Conservation (phyloP, 1,140 invertebrate genomes). For the Bombus soroeensis region DNA sequence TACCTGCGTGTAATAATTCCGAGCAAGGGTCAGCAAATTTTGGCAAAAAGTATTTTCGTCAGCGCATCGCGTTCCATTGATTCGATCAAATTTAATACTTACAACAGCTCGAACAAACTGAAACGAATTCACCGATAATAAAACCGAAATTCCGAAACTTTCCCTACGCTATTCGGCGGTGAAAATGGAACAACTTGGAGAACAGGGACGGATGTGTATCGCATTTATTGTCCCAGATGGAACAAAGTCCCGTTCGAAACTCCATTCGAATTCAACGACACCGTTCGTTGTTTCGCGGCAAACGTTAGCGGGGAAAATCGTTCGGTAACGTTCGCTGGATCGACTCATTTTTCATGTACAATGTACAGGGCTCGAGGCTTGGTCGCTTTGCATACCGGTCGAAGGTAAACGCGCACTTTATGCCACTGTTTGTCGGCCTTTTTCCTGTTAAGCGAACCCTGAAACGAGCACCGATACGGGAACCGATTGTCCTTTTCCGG, state of each 20-base stretch:
- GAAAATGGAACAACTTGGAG: background rate
- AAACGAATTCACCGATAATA: background rate
- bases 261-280: background rate
- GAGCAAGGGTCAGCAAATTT: too few relatives aligned
- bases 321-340: slow-evolving; percentile 3
- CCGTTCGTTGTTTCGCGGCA: slow-evolving; percentile 7
- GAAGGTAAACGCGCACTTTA: slow-evolving; percentile 15
- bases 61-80: too few relatives aligned
- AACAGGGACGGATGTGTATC: background rate
- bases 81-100: background rate
- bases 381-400: slow-evolving; percentile 18
- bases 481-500: background rate
- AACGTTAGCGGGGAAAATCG: slow-evolving; percentile 17
- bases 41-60: too few relatives aligned
- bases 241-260: background rate
- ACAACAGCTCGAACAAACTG: background rate
- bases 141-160: background rate
- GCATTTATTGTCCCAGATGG: background rate
- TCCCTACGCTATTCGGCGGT: background rate
- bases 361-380: background rate
- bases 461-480: slow-evolving; percentile 14
- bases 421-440: slow-evolving; percentile 22
- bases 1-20: too few relatives aligned
- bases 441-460: slow-evolving; percentile 17
- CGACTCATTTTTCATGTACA: slow-evolving; percentile 23